Base-by-base conservation (phyloP, 2,113 vertebrate genomes). In the Pygoscelis adeliae region DNA sequence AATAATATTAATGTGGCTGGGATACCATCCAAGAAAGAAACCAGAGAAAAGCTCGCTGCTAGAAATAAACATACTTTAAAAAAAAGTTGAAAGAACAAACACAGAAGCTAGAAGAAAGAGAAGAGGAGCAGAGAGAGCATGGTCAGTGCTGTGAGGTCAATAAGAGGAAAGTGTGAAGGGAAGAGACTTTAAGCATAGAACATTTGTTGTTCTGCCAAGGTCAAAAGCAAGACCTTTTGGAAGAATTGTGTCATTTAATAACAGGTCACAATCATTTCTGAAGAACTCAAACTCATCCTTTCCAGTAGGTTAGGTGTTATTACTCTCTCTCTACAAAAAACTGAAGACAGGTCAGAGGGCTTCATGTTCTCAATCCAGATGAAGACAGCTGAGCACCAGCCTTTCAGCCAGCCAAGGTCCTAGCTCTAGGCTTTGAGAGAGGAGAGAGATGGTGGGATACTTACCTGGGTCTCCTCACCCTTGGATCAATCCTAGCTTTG, bases 31-130 rank as follows among this genome's bases (percentile, higher is more conserved):
- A 22, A 59, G 32, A 88, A 62, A 61, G 62, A 80, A 89, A 58
- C 14, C 15, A 50, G 50, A 71, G 21, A 78, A 87, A 88, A 49
- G 6, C 29, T 26, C 38, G 25, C 46, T 59, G 47, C 15, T 71
- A 22, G 17, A 59, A 80, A 50, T 22, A 69, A 73, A 8, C 0
- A 0, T 16, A 32, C 23, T 86, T 77, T 19, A 9, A 46, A 62
- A 62, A 65, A 71, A 58, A 49, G 2, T 13, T 86, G 40, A 69
- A 91, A 86, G 58, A 61, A 89, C n/a, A 77, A 84, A 89, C 5
- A 90, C 13, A 73, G 23, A 82, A 86, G 14, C 16, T 19, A 70
- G 52, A 79, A 87, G 38, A 83, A 53, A 52, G 11, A 70, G 32
- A 59, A 69, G 7, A 81, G 34, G 29, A 82, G 10, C 40, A 86